Evolutionary conservation across 2,113 vertebrate species (phyloP).

Genomic region (Salminus brasiliensis): DNA sequence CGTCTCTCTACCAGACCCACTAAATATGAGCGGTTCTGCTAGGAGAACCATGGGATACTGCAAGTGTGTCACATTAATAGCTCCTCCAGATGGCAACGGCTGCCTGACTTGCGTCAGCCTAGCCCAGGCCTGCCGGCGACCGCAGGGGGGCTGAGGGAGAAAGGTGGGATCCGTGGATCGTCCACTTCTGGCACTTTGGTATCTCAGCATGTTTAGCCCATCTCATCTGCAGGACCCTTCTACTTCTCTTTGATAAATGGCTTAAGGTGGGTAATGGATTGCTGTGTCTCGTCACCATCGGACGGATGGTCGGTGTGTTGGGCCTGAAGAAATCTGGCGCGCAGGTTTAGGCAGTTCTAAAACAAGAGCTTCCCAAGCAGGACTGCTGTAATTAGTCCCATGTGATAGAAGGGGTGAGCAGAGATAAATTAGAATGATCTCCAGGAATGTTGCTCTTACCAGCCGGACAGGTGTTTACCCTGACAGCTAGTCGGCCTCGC

Average conservation of each 20-base stretch:
- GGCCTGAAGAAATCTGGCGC: neutral
- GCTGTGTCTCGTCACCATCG: neutral
- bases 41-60: neutral
- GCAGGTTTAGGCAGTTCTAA: constrained; percentile 11
- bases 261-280: constrained; percentile 6
- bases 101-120: neutral
- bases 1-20: neutral
- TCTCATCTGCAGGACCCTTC: constrained; percentile 7
- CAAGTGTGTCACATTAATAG: constrained; percentile 41
- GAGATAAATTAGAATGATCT: constrained; percentile 52
- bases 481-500: constrained; percentile 25
- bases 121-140: neutral
- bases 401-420: constrained; percentile 28
- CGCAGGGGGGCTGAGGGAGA: neutral
- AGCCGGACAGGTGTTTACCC: constrained; percentile 47
- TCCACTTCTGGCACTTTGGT: neutral
- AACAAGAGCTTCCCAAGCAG: neutral
- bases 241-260: constrained; percentile 41
- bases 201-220: constrained; percentile 32
- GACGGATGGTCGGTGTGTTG: neutral
- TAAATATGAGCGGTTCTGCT: neutral
- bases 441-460: constrained; percentile 33
- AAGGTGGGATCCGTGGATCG: neutral
- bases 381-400: constrained; percentile 48
- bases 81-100: constrained; percentile 28